Percentiles rank a stretch among this genome's conserved stretches.
phyloP scores from a whole-genome alignment of 2,888 invertebrate genomes.

The Panopea generosa region DNA sequence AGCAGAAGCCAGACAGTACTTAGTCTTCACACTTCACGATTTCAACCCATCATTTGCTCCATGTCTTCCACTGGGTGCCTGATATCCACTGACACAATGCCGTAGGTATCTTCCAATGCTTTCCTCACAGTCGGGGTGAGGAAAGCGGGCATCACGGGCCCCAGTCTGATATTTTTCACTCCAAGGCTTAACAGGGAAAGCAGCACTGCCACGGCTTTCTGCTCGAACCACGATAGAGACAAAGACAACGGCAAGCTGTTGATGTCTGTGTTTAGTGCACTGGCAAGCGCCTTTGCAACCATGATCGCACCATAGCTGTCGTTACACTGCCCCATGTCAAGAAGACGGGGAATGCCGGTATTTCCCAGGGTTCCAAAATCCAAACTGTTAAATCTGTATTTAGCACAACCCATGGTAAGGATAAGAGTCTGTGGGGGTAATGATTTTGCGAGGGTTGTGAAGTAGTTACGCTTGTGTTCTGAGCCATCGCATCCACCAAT shows the following conservation, averaged over 20 bases:
- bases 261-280: conserved; percentile 71
- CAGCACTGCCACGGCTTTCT: conserved; percentile 75
- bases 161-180: conserved; percentile 71
- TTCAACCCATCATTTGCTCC: conserved; percentile 46
- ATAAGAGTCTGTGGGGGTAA: conserved; percentile 72
- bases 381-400: conserved; percentile 69
- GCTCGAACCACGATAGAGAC: conserved; percentile 75
- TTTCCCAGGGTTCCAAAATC: conserved; percentile 70
- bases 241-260: conserved; percentile 73
- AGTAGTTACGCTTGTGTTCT: conserved; percentile 74
- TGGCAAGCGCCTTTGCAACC: conserved; percentile 71
- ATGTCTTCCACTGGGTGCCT: conserved; percentile 67
- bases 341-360: conserved; percentile 74
- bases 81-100: conserved; percentile 65
- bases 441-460: conserved; percentile 66
- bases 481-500: conserved; percentile 78
- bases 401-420: conserved; percentile 77
- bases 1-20: too few relatives aligned
- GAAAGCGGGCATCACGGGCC: conserved; percentile 75
- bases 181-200: conserved; percentile 72
- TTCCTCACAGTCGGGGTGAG: conserved; percentile 68
- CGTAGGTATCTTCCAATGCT: conserved; percentile 66
- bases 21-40: not conserved
- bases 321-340: conserved; percentile 76
- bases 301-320: conserved; percentile 73